Evolutionary conservation across 2,888 invertebrate genomes (phyloP).

Genomic region (Heliconius charithonia): DNA sequence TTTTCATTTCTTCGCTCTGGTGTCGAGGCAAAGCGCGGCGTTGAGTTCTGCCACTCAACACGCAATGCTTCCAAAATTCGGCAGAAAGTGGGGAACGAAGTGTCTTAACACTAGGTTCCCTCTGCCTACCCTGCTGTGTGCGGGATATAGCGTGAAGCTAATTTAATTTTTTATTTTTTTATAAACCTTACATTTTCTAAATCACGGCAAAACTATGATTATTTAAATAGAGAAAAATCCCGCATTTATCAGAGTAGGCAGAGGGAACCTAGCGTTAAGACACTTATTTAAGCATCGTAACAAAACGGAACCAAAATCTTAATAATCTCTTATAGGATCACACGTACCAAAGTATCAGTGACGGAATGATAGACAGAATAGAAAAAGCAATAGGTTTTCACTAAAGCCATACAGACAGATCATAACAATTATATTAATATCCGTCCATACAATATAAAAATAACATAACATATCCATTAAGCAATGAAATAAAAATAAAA

Average conservation of each 20-base stretch:
- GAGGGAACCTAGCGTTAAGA: no score
- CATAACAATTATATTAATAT: background rate
- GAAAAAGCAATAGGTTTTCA: background rate
- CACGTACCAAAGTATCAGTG: background rate
- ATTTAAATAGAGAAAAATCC: background rate
- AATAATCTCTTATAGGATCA: background rate
- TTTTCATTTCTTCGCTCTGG: no score
- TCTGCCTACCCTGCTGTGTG: no score
- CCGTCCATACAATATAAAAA: background rate
- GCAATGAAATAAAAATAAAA: constrained; percentile 20
- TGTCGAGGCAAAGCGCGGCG: no score
- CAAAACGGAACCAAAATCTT: background rate
- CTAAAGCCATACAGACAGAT: background rate
- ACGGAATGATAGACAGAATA: background rate
- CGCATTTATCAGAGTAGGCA: no score
- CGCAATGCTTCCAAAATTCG: no score
- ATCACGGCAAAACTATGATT: background rate
- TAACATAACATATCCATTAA: constrained; percentile 24
- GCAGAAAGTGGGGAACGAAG: no score
- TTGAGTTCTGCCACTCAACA: no score
- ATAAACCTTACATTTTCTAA: background rate
- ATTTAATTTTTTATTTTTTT: no score
- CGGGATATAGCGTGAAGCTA: no score
- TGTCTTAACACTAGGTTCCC: no score
- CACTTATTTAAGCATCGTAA: background rate